A percentile compares a stretch with the other conserved stretches of the same genome.
Conservation (phyloP, 64 coral and sea anemone genomes). For the Trachythela sp. region DNA sequence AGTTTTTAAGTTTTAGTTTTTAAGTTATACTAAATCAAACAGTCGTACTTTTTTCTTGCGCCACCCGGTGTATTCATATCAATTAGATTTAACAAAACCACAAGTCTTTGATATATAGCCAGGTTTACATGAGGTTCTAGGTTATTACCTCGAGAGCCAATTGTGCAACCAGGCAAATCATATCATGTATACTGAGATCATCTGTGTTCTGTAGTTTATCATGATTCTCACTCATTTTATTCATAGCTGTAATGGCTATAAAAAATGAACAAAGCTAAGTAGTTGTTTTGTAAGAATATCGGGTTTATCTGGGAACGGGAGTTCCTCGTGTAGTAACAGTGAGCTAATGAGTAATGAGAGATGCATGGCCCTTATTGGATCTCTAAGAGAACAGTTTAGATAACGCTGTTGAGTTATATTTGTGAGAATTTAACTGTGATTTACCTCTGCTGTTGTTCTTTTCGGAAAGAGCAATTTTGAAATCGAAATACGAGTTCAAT, state of each 20-base stretch:
- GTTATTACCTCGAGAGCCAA: constrained; percentile 73
- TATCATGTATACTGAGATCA: constrained; percentile 51
- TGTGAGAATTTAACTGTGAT: background rate
- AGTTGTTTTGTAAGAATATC: too few relatives aligned
- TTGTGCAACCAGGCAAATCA: constrained; percentile 90
- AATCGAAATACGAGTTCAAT: constrained; percentile 74
- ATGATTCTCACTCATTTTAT: constrained; percentile 46
- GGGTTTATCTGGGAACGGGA: too few relatives aligned
- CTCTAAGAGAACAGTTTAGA: too few relatives aligned
- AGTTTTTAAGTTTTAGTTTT: too few relatives aligned
- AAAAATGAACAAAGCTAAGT: background rate
- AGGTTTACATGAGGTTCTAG: background rate
- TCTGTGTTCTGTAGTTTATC: constrained; percentile 34
- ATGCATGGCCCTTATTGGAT: too few relatives aligned
- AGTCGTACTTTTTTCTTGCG: too few relatives aligned
- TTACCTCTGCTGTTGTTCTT: constrained; percentile 65
- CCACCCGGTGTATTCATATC: too few relatives aligned
- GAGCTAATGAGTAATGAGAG: too few relatives aligned
- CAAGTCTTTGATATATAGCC: background rate
- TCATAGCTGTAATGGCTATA: constrained; percentile 72
- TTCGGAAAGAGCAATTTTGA: constrained; percentile 82
- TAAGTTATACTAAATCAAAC: too few relatives aligned
- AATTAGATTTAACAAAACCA: background rate
- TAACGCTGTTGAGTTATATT: background rate
- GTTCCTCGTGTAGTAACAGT: too few relatives aligned